Conservation (phyloP, 2,888 invertebrate species). For the Drosophila cognata region DNA sequence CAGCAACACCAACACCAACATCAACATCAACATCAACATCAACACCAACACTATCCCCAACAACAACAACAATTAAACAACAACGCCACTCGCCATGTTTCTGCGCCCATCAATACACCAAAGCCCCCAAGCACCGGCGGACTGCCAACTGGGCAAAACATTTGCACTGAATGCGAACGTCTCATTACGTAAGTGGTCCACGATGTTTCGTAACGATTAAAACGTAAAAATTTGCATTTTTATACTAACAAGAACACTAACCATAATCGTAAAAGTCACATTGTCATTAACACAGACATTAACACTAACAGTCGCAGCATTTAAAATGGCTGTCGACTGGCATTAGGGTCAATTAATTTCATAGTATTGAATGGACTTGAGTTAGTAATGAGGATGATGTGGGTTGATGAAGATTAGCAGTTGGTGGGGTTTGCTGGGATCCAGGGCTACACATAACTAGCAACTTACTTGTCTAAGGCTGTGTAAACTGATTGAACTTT, state of each 20-base stretch:
- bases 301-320: constrained; percentile 13
- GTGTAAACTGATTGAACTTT: constrained; percentile 66
- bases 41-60: constrained; percentile 63
- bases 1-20: constrained; percentile 60
- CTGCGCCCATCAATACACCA: constrained; percentile 90
- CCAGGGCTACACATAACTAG: constrained; percentile 13
- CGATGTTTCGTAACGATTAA: constrained; percentile 84
- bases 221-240: constrained; percentile 19
- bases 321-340: constrained; percentile 1
- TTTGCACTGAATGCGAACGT: constrained; percentile 98
- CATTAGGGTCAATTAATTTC: constrained; percentile 25
- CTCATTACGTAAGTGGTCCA: constrained; percentile 95
- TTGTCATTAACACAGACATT: constrained; percentile 4
- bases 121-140: constrained; percentile 89
- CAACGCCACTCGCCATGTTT: constrained; percentile 87
- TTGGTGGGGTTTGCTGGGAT: neutral
- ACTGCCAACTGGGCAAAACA: constrained; percentile 94
- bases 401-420: neutral
- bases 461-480: constrained; percentile 39
- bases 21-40: constrained; percentile 63
- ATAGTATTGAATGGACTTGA: neutral
- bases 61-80: constrained; percentile 65
- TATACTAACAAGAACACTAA: constrained; percentile 20
- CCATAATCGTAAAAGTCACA: constrained; percentile 7
- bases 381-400: neutral